A percentile compares a stretch with the other conserved stretches of the same genome.
Evolutionary conservation across 1,140 invertebrate species (phyloP).

Genomic region (Dreissena rostriformis): DNA sequence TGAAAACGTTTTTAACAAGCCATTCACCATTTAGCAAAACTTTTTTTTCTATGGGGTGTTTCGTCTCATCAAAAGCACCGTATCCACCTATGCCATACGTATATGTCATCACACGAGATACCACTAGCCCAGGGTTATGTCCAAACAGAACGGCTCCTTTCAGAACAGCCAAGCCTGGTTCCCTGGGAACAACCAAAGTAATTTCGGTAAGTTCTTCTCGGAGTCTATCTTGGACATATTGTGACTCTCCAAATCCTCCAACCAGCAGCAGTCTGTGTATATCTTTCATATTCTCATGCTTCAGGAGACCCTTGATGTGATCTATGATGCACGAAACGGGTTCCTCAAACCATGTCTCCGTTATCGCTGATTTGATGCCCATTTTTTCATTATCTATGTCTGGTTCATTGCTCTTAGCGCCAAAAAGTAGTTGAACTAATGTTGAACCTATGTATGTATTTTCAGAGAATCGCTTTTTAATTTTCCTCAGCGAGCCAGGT

Average conservation of each 20-base stretch:
- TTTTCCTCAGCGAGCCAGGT: not conserved
- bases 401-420: no score
- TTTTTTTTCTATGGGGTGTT: no score
- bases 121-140: not conserved
- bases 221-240: not conserved
- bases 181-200: not conserved
- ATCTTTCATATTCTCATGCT: not conserved
- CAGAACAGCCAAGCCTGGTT: not conserved
- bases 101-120: no score
- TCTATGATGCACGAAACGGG: not conserved
- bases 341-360: not conserved
- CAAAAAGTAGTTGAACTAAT: no score
- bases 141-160: not conserved
- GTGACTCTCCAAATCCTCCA: not conserved
- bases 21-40: no score
- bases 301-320: not conserved
- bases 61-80: no score
- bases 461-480: not conserved
- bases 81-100: no score
- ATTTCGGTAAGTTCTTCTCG: not conserved
- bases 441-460: no score
- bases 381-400: not conserved
- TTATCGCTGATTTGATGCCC: not conserved
- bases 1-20: no score
- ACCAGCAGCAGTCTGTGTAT: not conserved